Evolutionary conservation across 37 sponge, comb jelly and placozoan genomes (phyloP).

Genomic region (Aplysina aerophoba): DNA sequence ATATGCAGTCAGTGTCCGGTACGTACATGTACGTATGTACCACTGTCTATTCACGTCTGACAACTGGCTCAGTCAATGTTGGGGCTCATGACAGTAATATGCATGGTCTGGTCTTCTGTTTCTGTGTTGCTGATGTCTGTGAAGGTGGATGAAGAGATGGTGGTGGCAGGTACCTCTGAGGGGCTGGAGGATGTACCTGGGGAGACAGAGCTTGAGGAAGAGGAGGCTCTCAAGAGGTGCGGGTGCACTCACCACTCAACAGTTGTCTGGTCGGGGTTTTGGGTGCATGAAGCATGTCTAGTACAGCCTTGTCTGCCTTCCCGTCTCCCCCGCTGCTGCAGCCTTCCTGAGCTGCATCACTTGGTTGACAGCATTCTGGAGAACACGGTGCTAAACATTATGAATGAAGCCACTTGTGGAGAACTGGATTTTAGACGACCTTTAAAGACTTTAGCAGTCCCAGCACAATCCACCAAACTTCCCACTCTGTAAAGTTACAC

Average conservation of each 20-base stretch:
- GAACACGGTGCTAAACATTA: slow-evolving; percentile 71
- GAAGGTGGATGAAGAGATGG: too few relatives aligned
- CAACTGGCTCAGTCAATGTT: too few relatives aligned
- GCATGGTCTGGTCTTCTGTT: too few relatives aligned
- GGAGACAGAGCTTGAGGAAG: neutral
- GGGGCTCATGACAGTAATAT: too few relatives aligned
- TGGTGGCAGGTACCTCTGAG: too few relatives aligned
- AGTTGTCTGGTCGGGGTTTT: neutral
- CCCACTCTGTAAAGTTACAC: neutral
- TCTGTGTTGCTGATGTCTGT: too few relatives aligned
- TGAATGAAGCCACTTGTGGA: slow-evolving; percentile 52
- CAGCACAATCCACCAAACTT: neutral
- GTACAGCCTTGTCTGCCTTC: neutral
- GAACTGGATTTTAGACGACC: slow-evolving; percentile 54
- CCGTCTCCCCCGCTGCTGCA: slow-evolving; percentile 15
- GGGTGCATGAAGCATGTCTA: neutral
- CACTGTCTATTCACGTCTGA: too few relatives aligned
- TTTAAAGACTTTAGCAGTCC: slow-evolving; percentile 37
- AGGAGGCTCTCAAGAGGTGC: slow-evolving; percentile 1
- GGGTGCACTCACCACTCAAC: neutral
- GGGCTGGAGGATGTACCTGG: neutral
- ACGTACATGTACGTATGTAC: too few relatives aligned
- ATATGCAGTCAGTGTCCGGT: too few relatives aligned
- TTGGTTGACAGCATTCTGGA: slow-evolving; percentile 62
- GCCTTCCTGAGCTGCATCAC: slow-evolving; percentile 62